phyloP scores from a whole-genome alignment of 2,113 vertebrate genomes.

The Oreochromis tanganicae region DNA sequence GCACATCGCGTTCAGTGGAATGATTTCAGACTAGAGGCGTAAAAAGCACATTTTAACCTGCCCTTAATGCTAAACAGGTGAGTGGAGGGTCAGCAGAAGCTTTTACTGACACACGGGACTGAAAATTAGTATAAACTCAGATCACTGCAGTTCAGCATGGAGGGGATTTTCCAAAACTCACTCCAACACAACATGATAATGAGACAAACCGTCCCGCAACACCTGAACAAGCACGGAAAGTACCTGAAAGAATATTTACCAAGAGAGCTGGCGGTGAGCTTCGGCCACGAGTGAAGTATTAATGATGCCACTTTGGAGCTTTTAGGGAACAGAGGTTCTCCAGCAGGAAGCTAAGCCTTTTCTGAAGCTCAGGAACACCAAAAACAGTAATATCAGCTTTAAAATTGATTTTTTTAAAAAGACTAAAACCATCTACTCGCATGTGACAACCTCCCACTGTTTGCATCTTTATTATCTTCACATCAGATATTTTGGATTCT shows the following conservation, averaged over 20 bases:
- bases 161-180: not conserved
- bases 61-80: not conserved
- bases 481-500: not conserved
- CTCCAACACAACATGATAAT: not conserved
- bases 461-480: not conserved
- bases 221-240: not conserved
- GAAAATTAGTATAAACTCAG: not conserved
- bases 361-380: not conserved
- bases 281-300: not conserved
- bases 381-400: not conserved
- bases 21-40: not conserved
- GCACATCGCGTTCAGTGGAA: not conserved
- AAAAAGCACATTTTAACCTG: not conserved
- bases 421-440: not conserved
- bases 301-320: not conserved
- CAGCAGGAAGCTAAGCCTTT: not conserved
- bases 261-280: not conserved
- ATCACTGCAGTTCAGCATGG: not conserved
- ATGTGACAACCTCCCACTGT: not conserved
- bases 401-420: not conserved
- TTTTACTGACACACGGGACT: not conserved
- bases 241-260: conserved; percentile 12
- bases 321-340: not conserved
- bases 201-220: not conserved
- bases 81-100: not conserved